Evolutionary conservation across 2,113 vertebrate genomes (phyloP).

Genomic region (Puffinus mauretanicus): DNA sequence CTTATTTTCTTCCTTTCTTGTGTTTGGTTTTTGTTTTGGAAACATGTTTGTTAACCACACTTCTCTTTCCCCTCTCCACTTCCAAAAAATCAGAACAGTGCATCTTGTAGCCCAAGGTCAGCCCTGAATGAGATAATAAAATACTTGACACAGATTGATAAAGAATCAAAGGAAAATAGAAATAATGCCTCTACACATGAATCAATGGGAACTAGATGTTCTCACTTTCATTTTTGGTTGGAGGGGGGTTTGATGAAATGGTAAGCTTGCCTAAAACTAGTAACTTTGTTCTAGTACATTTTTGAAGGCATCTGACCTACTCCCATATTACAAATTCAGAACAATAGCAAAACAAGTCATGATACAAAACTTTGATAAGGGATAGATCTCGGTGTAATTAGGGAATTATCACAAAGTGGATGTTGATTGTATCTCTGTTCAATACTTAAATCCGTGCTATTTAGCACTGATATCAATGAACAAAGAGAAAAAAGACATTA

Average conservation of each 20-base stretch:
- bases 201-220: background rate
- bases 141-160: background rate
- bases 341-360: background rate
- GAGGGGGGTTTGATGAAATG: background rate
- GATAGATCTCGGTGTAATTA: background rate
- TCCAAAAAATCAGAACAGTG: background rate
- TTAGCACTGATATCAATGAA: background rate
- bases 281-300: background rate
- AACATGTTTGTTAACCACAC: background rate
- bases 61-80: background rate
- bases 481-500: background rate
- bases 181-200: background rate
- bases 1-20: background rate
- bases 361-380: background rate
- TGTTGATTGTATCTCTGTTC: background rate
- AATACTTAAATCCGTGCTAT: background rate
- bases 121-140: background rate
- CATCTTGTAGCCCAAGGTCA: background rate
- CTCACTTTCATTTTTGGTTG: background rate
- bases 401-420: background rate
- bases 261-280: background rate
- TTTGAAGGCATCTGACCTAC: background rate
- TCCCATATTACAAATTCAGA: background rate
- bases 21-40: background rate
- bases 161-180: background rate